A percentile compares a stretch with the other conserved stretches of the same genome.
phyloP scores from a whole-genome alignment of 2,888 invertebrate genomes.

The Ephialtes manifestator region DNA sequence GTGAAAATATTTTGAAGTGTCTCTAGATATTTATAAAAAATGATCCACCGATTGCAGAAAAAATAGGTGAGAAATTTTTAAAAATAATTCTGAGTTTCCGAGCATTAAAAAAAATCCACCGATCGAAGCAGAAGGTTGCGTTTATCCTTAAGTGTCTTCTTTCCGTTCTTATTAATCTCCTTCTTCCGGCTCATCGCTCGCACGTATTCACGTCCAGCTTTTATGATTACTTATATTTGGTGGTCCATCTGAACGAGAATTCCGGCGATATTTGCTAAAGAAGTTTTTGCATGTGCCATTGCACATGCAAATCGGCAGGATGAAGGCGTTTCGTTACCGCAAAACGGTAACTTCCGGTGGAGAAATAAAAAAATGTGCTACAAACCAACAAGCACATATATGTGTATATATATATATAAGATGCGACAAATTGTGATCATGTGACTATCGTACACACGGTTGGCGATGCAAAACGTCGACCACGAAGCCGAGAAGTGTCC shows the following conservation, averaged over 20 bases:
- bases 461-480: conserved; percentile 15
- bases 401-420: background rate
- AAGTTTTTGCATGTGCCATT: background rate
- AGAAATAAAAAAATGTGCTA: conserved; percentile 16
- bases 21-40: background rate
- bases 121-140: background rate
- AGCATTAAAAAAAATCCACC: background rate
- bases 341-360: conserved; percentile 39
- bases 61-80: background rate
- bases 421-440: background rate
- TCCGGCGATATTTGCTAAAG: background rate
- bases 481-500: conserved; percentile 7
- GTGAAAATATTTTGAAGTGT: too few relatives aligned
- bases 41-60: background rate
- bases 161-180: background rate
- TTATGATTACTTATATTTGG: background rate
- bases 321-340: conserved; percentile 38
- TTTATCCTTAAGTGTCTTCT: background rate
- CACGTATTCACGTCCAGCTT: background rate
- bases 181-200: conserved; percentile 7
- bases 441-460: conserved; percentile 5
- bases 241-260: background rate
- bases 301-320: conserved; percentile 28
- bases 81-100: background rate
- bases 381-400: background rate